Evolutionary conservation across 30 jellyfish, hydroid and myxozoan genomes (phyloP).

Genomic region (Hydractinia symbiolongicarpus): DNA sequence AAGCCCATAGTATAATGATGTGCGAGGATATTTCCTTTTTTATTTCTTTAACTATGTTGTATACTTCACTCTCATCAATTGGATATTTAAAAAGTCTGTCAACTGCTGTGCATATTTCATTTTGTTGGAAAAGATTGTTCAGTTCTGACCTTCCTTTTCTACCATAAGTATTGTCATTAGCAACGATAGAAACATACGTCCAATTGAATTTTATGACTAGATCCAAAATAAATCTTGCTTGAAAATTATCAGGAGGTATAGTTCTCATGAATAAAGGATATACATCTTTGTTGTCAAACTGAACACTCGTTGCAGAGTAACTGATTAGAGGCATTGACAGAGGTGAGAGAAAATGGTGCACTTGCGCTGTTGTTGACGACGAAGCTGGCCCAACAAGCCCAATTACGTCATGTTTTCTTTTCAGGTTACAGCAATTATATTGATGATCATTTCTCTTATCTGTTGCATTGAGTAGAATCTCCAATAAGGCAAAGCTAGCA

Average conservation of each 20-base stretch:
- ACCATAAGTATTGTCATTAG: constrained; percentile 21
- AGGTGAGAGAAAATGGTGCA: constrained; percentile 11
- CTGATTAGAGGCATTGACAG: constrained; percentile 7
- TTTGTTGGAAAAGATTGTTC: not conserved
- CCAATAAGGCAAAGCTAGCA: constrained; percentile 1
- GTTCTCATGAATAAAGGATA: constrained; percentile 18
- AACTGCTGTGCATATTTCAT: constrained; percentile 12
- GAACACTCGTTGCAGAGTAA: constrained; percentile 25
- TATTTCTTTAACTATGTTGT: not conserved
- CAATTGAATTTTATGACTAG: constrained; percentile 2
- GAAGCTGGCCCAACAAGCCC: constrained; percentile 23
- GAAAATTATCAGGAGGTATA: constrained; percentile 15
- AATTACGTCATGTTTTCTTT: not conserved
- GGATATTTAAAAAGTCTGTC: constrained; percentile 2
- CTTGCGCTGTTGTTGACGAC: not conserved
- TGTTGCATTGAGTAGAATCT: constrained; percentile 3
- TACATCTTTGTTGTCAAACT: constrained; percentile 3
- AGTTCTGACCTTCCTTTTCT: constrained; percentile 18
- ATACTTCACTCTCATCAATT: not conserved
- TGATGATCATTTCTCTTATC: not conserved
- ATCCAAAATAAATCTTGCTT: constrained; percentile 1
- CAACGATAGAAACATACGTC: constrained; percentile 22
- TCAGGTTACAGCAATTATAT: too few species aligned
- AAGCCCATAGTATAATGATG: constrained; percentile 13
- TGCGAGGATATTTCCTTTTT: not conserved